Percentiles rank a stretch among this genome's conserved stretches.
Evolutionary conservation across 2,888 invertebrate genomes (phyloP).

Genomic region (Platynereis dumerilii): DNA sequence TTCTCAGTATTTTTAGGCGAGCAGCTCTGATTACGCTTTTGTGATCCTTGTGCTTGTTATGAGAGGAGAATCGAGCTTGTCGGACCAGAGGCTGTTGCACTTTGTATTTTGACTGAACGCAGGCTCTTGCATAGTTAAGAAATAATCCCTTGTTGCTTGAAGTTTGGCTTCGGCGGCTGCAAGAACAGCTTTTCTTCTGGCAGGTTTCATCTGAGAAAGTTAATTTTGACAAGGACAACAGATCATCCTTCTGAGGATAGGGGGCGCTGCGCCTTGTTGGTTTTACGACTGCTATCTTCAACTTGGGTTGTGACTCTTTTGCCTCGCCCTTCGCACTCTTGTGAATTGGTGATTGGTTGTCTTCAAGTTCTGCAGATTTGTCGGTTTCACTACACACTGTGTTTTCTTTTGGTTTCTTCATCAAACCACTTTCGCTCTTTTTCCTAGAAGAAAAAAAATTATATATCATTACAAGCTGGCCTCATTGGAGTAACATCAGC

Average conservation of each 20-base stretch:
- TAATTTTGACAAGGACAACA: background rate
- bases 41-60: conserved; percentile 50
- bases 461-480: too few species aligned
- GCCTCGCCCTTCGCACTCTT: too few species aligned
- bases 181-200: background rate
- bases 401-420: too few species aligned
- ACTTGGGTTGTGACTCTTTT: background rate
- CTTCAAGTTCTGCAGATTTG: too few species aligned
- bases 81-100: background rate
- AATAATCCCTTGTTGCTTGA: conserved; percentile 1
- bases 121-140: conserved; percentile 20
- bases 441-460: too few species aligned
- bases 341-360: too few species aligned
- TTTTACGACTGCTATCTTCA: conserved; percentile 3
- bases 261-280: background rate
- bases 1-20: conserved; percentile 38
- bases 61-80: conserved; percentile 46
- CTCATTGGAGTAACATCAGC: too few species aligned
- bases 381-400: too few species aligned
- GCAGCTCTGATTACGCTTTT: conserved; percentile 48
- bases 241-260: background rate
- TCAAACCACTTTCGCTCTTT: too few species aligned
- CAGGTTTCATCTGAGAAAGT: background rate
- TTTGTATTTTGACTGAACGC: background rate
- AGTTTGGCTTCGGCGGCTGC: background rate